Evolutionary conservation across 2,888 invertebrate species (phyloP), one percentile per base, ranked within the genome.

Genomic region (Cryptophagus acutangulus): DNA sequence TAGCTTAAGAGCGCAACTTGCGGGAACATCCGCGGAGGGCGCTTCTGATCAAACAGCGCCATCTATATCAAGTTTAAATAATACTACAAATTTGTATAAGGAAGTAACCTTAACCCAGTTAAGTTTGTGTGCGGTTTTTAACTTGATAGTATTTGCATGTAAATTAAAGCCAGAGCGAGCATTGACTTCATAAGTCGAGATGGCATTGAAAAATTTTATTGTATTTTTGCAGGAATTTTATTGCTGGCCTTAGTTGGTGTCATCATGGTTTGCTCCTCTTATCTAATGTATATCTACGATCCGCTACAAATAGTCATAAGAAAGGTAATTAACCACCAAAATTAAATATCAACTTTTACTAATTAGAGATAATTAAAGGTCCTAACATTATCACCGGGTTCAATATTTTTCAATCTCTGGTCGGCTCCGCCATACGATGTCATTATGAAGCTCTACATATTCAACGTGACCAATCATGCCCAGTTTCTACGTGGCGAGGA

Each of bases 401-500:
- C 82, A 0, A 55, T 76, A n/a, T 61, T 81, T 1, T 78, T 75
- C 53, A 64, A 73, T 2, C 54, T 84, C n/a, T 81, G 87, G 76
- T 63, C 70, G 38, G 70, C 74, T 2, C 86, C 87, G 10, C 79
- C 83, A 0, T 71, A 82, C 17, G 77, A 80, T 1, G 74, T 87
- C 0, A 76, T 74, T 46, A 62, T 87, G 3, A 78, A 77, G 20
- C 73, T 82, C 0, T 87, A 79, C 60, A 70, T 87, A 41, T 90
- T 87, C 65, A 89, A 89, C 60, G 75, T 89, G 36, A 88, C 88
- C n/a, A 90, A 90, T 62, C 66, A 76, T 1, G 77, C 79, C 6
- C 75, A 74, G 31, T 89, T 87, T 66, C 62, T 82, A 18, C 68
- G 69, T 1, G 84, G 85, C 0, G 65, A 71, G 35, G 82, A 71